A percentile compares a stretch with the other conserved stretches of the same genome.
phyloP scores from a whole-genome alignment of 2,888 invertebrate species.

The Lymantria monacha region DNA sequence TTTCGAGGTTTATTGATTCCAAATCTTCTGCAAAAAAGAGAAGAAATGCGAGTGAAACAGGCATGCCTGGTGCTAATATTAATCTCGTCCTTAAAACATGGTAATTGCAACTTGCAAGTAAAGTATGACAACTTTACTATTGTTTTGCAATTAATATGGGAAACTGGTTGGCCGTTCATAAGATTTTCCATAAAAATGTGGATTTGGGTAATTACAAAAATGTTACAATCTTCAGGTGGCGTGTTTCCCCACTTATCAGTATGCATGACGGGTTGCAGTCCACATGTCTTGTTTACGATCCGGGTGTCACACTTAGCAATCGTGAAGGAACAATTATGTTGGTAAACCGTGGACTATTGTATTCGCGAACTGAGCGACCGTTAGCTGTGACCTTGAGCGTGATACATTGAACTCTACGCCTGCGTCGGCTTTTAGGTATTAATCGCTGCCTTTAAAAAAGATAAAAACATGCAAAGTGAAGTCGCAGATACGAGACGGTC shows the following conservation, averaged over 20 bases:
- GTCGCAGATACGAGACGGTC: constrained; percentile 59
- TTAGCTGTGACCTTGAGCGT: constrained; percentile 47
- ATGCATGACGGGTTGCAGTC: constrained; percentile 47
- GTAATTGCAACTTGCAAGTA: no score
- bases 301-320: constrained; percentile 47
- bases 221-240: constrained; percentile 42
- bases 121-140: no score
- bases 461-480: constrained; percentile 45
- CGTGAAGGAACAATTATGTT: constrained; percentile 47
- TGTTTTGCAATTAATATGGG: no score
- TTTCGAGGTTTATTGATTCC: no score
- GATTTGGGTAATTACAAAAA: constrained; percentile 44
- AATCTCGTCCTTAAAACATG: no score
- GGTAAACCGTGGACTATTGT: constrained; percentile 50
- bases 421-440: constrained; percentile 26
- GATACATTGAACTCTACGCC: constrained; percentile 56
- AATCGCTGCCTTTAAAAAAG: constrained; percentile 49
- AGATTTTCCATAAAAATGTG: constrained; percentile 34
- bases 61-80: no score
- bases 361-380: constrained; percentile 31
- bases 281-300: constrained; percentile 55
- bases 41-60: no score
- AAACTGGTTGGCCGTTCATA: no score
- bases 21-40: no score
- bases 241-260: constrained; percentile 68